Base-by-base conservation (phyloP, 2,888 invertebrate genomes). In the Synanthedon vespiformis region DNA sequence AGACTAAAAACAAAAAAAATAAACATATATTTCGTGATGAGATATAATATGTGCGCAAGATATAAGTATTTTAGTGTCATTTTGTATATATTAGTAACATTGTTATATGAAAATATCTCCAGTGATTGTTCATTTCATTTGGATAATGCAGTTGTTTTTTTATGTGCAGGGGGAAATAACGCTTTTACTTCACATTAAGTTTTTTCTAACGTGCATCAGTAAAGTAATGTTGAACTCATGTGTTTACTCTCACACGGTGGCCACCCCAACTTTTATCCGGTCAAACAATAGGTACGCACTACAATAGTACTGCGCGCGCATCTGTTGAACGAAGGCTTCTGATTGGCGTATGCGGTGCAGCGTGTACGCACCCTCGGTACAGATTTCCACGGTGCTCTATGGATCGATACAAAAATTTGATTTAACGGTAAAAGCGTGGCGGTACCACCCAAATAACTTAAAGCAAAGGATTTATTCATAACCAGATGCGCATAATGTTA, bases 271-370 rank as follows among this genome's bases (percentile, higher is more conserved):
- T 65, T 65, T 67, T 62, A 64, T 65, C 63, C 67, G 63, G 56
- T 57, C 64, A 57, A 71, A 81, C 81, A 83, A 84, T 77, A 64
- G 76, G 76, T 59, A 58, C 40, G 56, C 58, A 69, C 61, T 63
- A 84, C 82, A 85, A 85, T 80, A 61, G 71, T 60, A 58, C 60
- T 70, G 76, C 71, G 63, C 64, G 77, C 77, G 84, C 86, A 86
- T 87, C 86, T 87, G 86, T 76, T 79, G 57, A 60, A 53, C 44
- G 56, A 56, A 13, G 58, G 54, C 53, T 51, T 59, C 65, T 68
- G 74, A 80, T 80, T 81, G 80, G 82, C 64, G 62, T 64, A 53
- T 51, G 51, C 22, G 40, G 54, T 16, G 50, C 57, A 60, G 60
- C 67, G 64, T 61, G 64, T 63, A 68, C 76, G 76, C 81, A 79